Evolutionary conservation across 1,140 invertebrate genomes (phyloP).

Genomic region (Halotydeus destructor): DNA sequence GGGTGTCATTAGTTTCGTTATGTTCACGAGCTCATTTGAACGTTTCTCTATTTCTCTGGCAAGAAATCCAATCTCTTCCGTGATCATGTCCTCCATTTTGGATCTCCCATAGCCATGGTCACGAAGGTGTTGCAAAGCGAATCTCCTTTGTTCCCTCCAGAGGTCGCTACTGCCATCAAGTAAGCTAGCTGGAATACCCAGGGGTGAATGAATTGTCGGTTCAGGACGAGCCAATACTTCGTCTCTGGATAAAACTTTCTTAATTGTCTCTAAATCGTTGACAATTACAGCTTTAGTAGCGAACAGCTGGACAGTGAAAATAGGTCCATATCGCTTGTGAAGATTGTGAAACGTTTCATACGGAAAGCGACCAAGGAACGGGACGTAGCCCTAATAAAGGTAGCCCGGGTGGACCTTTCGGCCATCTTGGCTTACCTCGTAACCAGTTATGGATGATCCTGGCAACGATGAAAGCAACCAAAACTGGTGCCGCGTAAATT

Average conservation of each 20-base stretch:
- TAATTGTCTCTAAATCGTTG: constrained; percentile 12
- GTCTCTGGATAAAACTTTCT: constrained; percentile 12
- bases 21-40: not conserved
- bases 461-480: no score
- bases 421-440: no score
- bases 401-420: no score
- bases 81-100: constrained; percentile 45
- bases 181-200: constrained; percentile 9
- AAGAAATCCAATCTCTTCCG: constrained; percentile 28
- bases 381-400: no score
- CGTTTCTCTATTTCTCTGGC: not conserved
- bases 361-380: no score
- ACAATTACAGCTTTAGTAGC: constrained; percentile 12
- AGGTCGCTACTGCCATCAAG: constrained; percentile 28
- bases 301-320: no score
- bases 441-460: no score
- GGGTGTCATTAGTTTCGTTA: not conserved
- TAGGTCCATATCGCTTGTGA: no score
- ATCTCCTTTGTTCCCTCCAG: constrained; percentile 50
- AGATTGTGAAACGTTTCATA: no score
- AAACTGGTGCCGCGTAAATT: no score
- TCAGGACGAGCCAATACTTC: constrained; percentile 14
- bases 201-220: not conserved
- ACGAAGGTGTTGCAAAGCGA: constrained; percentile 43
- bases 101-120: constrained; percentile 49